These are phyloP conservation scores for Catalaphyllia jardinei DNA, from an alignment of 64 coral and sea anemone genomes.

Conservation along the genomic window DNA sequence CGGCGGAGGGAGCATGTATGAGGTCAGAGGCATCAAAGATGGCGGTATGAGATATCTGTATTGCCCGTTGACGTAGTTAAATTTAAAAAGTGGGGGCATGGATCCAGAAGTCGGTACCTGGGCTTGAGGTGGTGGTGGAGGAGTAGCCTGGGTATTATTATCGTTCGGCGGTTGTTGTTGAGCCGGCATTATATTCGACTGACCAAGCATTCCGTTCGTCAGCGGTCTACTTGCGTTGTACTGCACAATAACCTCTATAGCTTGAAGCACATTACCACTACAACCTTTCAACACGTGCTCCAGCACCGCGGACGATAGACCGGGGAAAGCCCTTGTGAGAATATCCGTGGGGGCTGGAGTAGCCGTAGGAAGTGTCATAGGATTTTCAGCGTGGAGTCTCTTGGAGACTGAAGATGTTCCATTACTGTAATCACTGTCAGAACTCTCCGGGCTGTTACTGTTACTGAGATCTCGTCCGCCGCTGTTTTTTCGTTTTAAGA, in stretches of 20 bases:
- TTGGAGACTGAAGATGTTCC: slow-evolving; percentile 3
- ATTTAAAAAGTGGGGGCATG: slow-evolving; percentile 66
- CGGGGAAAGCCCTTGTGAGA: slow-evolving; percentile 73
- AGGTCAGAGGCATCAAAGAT: slow-evolving; percentile 75
- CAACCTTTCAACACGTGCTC: slow-evolving; percentile 91
- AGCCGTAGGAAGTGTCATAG: slow-evolving; percentile 29
- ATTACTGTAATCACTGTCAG: slow-evolving; percentile 32
- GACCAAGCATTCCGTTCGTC: slow-evolving; percentile 5
- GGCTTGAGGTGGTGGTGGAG: neutral
- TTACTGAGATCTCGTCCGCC: neutral
- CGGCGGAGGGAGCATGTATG: slow-evolving; percentile 53
- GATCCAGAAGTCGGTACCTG: neutral
- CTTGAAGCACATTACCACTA: slow-evolving; percentile 90
- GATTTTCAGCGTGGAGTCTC: slow-evolving; percentile 3
- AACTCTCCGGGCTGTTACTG: slow-evolving; percentile 15
- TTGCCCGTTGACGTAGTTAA: slow-evolving; percentile 77
- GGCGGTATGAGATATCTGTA: slow-evolving; percentile 77
- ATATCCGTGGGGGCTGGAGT: slow-evolving; percentile 64
- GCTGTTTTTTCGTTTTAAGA: slow-evolving; percentile 15
- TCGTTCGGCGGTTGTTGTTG: slow-evolving; percentile 11
- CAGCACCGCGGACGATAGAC: slow-evolving; percentile 55
- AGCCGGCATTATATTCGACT: slow-evolving; percentile 10
- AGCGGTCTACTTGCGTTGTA: slow-evolving; percentile 15
- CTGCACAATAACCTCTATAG: slow-evolving; percentile 91
- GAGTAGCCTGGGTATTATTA: slow-evolving; percentile 33